A percentile compares a stretch with the other conserved stretches of the same genome.
Conservation (phyloP, 2,888 invertebrate genomes). For the Eupithecia dodoneata region DNA sequence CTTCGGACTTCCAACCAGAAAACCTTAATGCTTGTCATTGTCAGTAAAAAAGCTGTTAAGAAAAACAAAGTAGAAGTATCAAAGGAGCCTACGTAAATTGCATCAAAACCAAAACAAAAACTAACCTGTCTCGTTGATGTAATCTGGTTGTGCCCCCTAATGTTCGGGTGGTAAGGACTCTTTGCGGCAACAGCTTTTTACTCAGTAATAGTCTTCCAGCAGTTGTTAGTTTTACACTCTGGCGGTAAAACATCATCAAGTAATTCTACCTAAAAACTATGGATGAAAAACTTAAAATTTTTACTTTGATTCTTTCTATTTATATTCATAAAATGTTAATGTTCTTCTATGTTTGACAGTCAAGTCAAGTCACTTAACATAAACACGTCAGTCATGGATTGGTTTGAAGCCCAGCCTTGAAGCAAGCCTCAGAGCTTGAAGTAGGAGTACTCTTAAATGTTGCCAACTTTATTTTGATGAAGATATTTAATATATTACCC, state of each 20-base stretch:
- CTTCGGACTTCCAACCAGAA: background rate
- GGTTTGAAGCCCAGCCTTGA: too few relatives aligned
- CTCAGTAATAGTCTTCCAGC: constrained; percentile 52
- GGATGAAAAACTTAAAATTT: background rate
- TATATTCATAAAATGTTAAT: too few relatives aligned
- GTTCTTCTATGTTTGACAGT: too few relatives aligned
- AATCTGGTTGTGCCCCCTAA: constrained; percentile 2
- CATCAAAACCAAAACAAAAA: background rate
- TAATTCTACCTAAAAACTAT: constrained; percentile 5
- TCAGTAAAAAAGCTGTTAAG: background rate
- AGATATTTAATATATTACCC: too few relatives aligned
- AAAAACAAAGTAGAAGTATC: background rate
- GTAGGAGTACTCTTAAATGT: too few relatives aligned
- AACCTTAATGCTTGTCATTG: background rate
- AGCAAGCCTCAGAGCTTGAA: too few relatives aligned
- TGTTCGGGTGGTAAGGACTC: constrained; percentile 43
- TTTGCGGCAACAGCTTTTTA: constrained; percentile 47
- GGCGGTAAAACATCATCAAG: constrained; percentile 62
- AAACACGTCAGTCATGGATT: too few relatives aligned
- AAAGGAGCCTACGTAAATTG: background rate
- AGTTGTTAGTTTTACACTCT: constrained; percentile 61
- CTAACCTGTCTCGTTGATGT: constrained; percentile 53
- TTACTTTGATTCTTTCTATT: background rate
- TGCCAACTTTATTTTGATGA: too few relatives aligned
- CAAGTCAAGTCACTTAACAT: too few relatives aligned